Conservation (phyloP, 1,140 invertebrate species). For the Drosophila kepulauana region DNA sequence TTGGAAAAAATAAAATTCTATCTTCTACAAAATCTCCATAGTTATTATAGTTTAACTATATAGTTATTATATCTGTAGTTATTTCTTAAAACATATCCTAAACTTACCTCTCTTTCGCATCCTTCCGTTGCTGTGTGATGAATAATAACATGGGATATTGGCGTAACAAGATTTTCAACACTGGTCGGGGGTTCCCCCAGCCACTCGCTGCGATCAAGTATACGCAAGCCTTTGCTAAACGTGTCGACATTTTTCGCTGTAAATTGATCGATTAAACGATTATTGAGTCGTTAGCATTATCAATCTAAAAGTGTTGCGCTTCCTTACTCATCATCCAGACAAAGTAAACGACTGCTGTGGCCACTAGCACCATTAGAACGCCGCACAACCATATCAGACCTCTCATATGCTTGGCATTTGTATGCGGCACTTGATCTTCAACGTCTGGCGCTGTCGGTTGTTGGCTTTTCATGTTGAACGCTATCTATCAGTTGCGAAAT, state of each 20-base stretch:
- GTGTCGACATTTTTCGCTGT: conserved; percentile 39
- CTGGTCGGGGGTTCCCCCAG: conserved; percentile 86
- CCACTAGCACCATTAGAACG: conserved; percentile 56
- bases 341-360: conserved; percentile 49
- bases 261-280: conserved; percentile 10
- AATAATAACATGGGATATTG: conserved; percentile 86
- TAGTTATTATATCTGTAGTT: too few relatives aligned
- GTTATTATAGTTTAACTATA: too few relatives aligned
- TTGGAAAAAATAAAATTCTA: too few relatives aligned
- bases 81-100: not conserved
- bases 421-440: conserved; percentile 21
- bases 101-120: conserved; percentile 85
- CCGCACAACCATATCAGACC: conserved; percentile 51
- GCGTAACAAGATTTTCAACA: conserved; percentile 81
- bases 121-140: conserved; percentile 86
- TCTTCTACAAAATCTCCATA: too few relatives aligned
- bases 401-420: conserved; percentile 21
- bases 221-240: conserved; percentile 44
- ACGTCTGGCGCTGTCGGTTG: not conserved
- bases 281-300: not conserved
- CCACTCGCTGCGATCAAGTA: conserved; percentile 87
- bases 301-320: not conserved
- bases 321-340: conserved; percentile 64
- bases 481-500: not conserved
- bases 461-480: conserved; percentile 12